Evolutionary conservation across 1,140 invertebrate species (phyloP).

Genomic region (Hormaphis cornu): DNA sequence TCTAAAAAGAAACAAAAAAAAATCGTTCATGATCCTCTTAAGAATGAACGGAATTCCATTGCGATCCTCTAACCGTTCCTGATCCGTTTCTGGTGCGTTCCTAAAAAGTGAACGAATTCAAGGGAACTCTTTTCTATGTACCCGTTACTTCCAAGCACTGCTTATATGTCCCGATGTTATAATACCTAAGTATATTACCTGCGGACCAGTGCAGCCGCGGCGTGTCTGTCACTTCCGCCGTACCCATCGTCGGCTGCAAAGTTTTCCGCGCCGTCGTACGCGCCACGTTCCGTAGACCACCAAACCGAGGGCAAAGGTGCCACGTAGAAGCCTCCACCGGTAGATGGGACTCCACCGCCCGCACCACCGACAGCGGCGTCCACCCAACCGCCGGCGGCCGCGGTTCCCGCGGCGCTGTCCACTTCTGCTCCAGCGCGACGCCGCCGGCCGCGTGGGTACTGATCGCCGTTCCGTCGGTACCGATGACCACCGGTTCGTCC

Average conservation of each 20-base stretch:
- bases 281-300: not conserved
- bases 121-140: too few relatives aligned
- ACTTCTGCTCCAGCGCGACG: not conserved
- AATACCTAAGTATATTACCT: too few relatives aligned
- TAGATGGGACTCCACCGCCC: not conserved
- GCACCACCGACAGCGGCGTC: not conserved
- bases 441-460: not conserved
- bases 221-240: not conserved
- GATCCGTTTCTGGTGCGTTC: too few relatives aligned
- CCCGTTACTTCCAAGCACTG: too few relatives aligned
- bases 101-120: too few relatives aligned
- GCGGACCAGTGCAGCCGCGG: not conserved
- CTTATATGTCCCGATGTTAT: too few relatives aligned
- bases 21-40: too few relatives aligned
- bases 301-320: too few relatives aligned
- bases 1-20: too few relatives aligned
- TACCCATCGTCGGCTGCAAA: not conserved
- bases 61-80: too few relatives aligned
- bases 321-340: not conserved
- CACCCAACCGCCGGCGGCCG: not conserved
- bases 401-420: too few relatives aligned
- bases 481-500: not conserved
- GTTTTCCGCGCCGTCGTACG: not conserved
- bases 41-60: too few relatives aligned
- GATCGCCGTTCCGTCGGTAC: not conserved